Base-by-base conservation (phyloP, 2,888 invertebrate species). In the Holacanthella duospinosa region DNA sequence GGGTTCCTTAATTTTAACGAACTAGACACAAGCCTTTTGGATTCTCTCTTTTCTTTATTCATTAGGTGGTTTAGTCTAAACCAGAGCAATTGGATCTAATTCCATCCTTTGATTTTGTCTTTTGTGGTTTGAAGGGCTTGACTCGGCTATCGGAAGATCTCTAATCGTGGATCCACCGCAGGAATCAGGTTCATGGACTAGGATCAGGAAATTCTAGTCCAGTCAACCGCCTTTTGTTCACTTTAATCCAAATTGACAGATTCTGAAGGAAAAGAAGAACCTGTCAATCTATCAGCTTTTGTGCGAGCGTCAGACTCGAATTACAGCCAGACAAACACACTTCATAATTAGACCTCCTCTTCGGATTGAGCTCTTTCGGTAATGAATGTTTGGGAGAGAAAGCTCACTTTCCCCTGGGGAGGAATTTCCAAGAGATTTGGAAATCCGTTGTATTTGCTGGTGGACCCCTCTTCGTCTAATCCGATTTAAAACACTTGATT, bases 401-500 rank as follows among this genome's bases (percentile, higher is more conserved):
- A 36, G 36, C 36, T 36, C 36, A n/a, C 36, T 36, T 36, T 36
- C 36, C 36, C 36, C 36, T 9, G n/a, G 36, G 36, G 36, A 36
- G 36, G 36, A 16, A 36, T 36, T 36, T 16, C 36, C n/a, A n/a
- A n/a, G n/a, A n/a, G n/a, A n/a, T n/a, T n/a, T n/a, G 16, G 36
- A 36, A 36, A 9, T 16, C 36, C 36, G 36, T 36, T 36, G 9
- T 36, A n/a, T n/a, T n/a, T n/a, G n/a, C n/a, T n/a, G n/a, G n/a
- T n/a, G n/a, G n/a, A n/a, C n/a, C 36, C 36, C 36, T 36, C 36
- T 16, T 36, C 16, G 36, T 36, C 16, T 36, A 48, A 21, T 48
- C 48, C 19, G 48, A 48, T 48, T 48, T 48, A 21, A 48, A 48
- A 48, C 48, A n/a, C 19, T 48, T 48, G 48, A 48, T 48, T 48